phyloP scores from a whole-genome alignment of 2,888 invertebrate genomes.

The Malthinus flaveolus region DNA sequence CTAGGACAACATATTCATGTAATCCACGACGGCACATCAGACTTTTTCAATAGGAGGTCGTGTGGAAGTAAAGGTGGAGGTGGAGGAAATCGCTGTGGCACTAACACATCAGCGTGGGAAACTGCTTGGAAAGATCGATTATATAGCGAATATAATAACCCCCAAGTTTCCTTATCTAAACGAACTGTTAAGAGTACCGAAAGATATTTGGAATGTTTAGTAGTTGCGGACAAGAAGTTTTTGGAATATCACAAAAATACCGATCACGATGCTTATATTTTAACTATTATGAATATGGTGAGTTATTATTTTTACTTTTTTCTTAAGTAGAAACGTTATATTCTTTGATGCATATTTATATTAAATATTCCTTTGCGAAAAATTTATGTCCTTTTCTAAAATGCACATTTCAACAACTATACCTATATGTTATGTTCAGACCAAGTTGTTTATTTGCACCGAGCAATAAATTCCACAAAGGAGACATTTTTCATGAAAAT shows the following conservation, averaged over 20 bases:
- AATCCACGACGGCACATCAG: slow-evolving; percentile 51
- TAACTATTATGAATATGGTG: slow-evolving; percentile 73
- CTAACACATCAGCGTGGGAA: slow-evolving; percentile 45
- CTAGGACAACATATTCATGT: slow-evolving; percentile 61
- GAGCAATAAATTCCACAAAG: no score
- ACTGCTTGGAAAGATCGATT: slow-evolving; percentile 48
- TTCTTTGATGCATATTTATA: no score
- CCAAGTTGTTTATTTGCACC: no score
- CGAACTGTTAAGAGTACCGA: slow-evolving; percentile 50
- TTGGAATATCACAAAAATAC: slow-evolving; percentile 65
- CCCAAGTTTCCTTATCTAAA: slow-evolving; percentile 22
- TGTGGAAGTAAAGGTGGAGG: no score
- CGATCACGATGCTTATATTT: slow-evolving; percentile 66
- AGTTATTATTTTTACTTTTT: slow-evolving; percentile 24
- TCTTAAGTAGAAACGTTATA: not conserved
- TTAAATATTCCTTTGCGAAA: no score
- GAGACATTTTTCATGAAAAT: no score
- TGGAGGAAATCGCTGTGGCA: slow-evolving; percentile 36
- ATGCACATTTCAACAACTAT: no score
- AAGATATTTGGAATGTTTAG: slow-evolving; percentile 62
- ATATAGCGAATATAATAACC: slow-evolving; percentile 19
- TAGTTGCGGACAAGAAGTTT: slow-evolving; percentile 71
- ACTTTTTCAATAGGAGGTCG: not conserved
- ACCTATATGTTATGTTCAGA: no score
- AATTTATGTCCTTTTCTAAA: no score